Evolutionary conservation across 2,113 vertebrate species (phyloP).

Genomic region (Glaucidium brasilianum): DNA sequence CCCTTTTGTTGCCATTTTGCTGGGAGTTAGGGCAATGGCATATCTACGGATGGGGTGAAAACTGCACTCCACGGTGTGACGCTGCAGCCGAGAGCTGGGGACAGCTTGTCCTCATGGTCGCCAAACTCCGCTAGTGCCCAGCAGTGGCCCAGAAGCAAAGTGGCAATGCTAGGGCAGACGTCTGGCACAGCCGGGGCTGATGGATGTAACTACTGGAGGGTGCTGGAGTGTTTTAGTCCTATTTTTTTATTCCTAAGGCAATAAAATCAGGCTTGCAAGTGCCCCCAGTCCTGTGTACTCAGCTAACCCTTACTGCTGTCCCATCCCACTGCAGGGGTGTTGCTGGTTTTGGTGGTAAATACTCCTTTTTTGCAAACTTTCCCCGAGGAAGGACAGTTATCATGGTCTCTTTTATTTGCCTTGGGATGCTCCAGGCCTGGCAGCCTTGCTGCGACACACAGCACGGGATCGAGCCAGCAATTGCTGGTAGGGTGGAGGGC

Average conservation of each 20-base stretch:
- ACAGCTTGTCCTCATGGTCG: neutral
- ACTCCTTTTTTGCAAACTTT: neutral
- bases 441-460: neutral
- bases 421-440: neutral
- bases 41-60: neutral
- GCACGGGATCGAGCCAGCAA: neutral
- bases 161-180: neutral
- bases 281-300: neutral
- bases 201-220: accelerated
- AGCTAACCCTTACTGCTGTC: neutral
- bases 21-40: neutral
- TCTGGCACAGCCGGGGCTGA: neutral
- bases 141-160: neutral
- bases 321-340: neutral
- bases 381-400: neutral
- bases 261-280: neutral
- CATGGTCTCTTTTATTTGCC: neutral
- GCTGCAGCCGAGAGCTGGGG: neutral
- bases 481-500: neutral
- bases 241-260: neutral
- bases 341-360: neutral
- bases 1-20: accelerated
- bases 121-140: accelerated
- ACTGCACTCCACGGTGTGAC: neutral
- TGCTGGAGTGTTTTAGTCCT: neutral